Percentiles rank a stretch among this genome's conserved stretches.
Evolutionary conservation across 2,888 invertebrate species (phyloP).

Genomic region (Autographa gamma): DNA sequence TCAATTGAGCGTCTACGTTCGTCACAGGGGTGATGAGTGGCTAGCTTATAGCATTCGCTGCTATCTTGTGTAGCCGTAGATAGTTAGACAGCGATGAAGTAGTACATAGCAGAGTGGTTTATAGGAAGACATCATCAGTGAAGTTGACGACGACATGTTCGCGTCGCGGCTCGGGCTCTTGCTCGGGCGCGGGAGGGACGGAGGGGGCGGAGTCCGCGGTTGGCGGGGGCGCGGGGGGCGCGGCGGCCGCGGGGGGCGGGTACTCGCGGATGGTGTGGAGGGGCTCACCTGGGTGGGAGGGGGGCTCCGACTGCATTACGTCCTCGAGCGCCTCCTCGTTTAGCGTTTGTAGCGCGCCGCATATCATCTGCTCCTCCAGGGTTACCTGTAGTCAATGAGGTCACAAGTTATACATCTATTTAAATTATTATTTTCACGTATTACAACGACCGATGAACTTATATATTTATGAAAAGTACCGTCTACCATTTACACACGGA

Average conservation of each 20-base stretch:
- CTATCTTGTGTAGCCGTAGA: not conserved
- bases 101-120: constrained; percentile 29
- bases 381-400: constrained; percentile 91
- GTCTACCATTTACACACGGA: too few species aligned
- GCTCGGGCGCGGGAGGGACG: constrained; percentile 24
- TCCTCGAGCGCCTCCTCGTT: constrained; percentile 98
- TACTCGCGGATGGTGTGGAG: constrained; percentile 77
- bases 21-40: constrained; percentile 7
- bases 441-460: too few species aligned
- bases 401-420: not conserved
- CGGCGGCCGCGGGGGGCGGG: constrained; percentile 60
- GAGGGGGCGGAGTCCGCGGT: constrained; percentile 25
- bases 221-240: constrained; percentile 46
- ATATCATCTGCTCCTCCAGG: constrained; percentile 98
- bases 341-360: constrained; percentile 96
- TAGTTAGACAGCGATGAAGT: not conserved
- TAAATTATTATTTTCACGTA: too few species aligned
- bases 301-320: constrained; percentile 92
- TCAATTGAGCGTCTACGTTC: constrained; percentile 18
- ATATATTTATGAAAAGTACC: too few species aligned
- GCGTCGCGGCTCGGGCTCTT: constrained; percentile 54
- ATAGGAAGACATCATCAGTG: constrained; percentile 77
- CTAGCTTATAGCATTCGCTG: constrained; percentile 12
- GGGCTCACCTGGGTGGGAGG: constrained; percentile 88
- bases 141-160: constrained; percentile 77